Conservation (phyloP, 1,140 invertebrate genomes). For the Tyrophagus putrescentiae region DNA sequence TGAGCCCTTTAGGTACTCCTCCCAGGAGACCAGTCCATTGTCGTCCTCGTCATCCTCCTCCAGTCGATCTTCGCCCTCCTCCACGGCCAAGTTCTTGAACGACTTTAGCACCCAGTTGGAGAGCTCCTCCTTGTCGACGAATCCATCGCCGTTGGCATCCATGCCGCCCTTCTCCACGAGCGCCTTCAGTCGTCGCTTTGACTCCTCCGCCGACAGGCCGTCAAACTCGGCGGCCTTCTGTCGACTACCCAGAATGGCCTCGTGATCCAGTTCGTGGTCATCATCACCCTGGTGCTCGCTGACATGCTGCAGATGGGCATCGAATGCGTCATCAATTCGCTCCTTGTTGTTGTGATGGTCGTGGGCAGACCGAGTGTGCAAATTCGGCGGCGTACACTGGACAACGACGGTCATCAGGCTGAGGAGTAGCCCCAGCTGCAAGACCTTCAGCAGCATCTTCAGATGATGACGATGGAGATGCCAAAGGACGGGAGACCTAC, state of each 20-base stretch:
- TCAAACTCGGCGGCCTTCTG: constrained; percentile 87
- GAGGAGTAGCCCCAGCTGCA: background rate
- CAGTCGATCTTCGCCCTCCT: constrained; percentile 70
- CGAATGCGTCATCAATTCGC: constrained; percentile 17
- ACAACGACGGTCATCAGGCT: background rate
- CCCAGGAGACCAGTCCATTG: constrained; percentile 27
- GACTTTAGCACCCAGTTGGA: constrained; percentile 83
- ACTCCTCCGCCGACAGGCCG: constrained; percentile 65
- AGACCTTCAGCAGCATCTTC: too few species aligned
- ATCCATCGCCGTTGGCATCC: constrained; percentile 62
- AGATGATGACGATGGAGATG: background rate
- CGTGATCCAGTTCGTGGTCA: constrained; percentile 21
- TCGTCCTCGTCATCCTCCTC: constrained; percentile 57
- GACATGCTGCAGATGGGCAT: constrained; percentile 8
- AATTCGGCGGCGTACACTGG: background rate
- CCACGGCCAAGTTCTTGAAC: constrained; percentile 72
- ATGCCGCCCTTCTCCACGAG: constrained; percentile 56
- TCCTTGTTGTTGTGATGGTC: constrained; percentile 13
- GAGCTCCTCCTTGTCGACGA: constrained; percentile 66
- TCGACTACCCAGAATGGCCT: constrained; percentile 51
- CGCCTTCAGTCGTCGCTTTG: constrained; percentile 57
- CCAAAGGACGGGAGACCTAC: background rate
- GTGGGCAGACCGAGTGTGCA: background rate
- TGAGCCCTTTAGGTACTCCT: constrained; percentile 55
- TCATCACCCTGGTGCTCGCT: background rate